Conservation (phyloP, 2,113 vertebrate species). For the Odontophorus gujanensis region DNA sequence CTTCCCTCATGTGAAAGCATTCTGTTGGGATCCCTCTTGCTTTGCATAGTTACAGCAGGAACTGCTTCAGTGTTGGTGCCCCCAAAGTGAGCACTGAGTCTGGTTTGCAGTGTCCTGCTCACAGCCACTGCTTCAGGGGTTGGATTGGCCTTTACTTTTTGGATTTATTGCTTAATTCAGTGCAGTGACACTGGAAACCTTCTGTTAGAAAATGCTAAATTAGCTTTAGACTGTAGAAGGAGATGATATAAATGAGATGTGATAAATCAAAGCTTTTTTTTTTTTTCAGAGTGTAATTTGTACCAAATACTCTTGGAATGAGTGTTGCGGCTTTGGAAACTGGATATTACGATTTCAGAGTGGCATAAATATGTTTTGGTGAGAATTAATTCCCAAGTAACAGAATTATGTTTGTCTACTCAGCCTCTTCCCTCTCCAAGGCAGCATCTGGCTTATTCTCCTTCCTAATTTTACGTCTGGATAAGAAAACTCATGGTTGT, state of each 20-base stretch:
- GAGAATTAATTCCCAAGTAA: constrained; percentile 63
- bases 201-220: constrained; percentile 50
- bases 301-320: constrained; percentile 48
- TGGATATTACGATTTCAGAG: constrained; percentile 45
- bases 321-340: constrained; percentile 53
- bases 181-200: constrained; percentile 16
- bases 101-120: not conserved
- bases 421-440: not conserved
- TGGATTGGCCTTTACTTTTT: not conserved
- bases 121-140: not conserved
- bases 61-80: not conserved
- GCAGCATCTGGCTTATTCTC: constrained; percentile 25
- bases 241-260: constrained; percentile 37
- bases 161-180: constrained; percentile 25
- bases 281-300: constrained; percentile 36
- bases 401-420: constrained; percentile 55
- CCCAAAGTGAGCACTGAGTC: not conserved
- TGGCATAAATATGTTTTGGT: constrained; percentile 69
- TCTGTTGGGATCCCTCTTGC: not conserved
- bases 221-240: constrained; percentile 16
- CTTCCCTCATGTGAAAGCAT: not conserved
- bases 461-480: not conserved
- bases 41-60: not conserved
- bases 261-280: constrained; percentile 56
- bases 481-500: not conserved